A percentile compares a stretch with the other conserved stretches of the same genome.
Conservation (phyloP, 2,888 invertebrate genomes). For the Papilio elwesi region DNA sequence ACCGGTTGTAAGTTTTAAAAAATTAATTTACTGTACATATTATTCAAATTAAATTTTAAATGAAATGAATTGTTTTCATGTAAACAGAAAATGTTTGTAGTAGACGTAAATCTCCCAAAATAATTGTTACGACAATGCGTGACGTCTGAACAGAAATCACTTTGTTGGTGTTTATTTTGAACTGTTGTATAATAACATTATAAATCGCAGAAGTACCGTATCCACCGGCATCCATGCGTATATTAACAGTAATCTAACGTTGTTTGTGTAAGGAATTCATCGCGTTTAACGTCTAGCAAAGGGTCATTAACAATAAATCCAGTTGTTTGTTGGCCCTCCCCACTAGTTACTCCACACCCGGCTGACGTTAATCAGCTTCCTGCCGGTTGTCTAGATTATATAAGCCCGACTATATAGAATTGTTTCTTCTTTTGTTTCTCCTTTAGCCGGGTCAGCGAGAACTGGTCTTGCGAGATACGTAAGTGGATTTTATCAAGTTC, state of each 20-base stretch:
- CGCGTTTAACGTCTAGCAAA: conserved; percentile 68
- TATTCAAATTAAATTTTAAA: too few relatives aligned
- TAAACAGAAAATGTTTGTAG: too few relatives aligned
- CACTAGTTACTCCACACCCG: conserved; percentile 57
- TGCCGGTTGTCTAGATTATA: conserved; percentile 67
- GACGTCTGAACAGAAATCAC: conserved; percentile 46
- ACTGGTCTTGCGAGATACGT: conserved; percentile 45
- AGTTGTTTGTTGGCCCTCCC: conserved; percentile 66
- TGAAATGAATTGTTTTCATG: too few relatives aligned
- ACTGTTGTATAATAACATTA: conserved; percentile 46
- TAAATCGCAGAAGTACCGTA: conserved; percentile 30
- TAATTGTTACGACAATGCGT: too few relatives aligned
- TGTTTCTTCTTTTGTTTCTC: conserved; percentile 59
- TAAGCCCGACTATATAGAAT: conserved; percentile 60
- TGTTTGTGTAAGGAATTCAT: conserved; percentile 66
- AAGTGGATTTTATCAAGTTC: conserved; percentile 62
- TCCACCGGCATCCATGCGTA: conserved; percentile 22
- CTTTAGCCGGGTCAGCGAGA: conserved; percentile 58
- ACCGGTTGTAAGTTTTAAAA: too few relatives aligned
- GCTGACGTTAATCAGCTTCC: conserved; percentile 77
- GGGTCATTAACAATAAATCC: conserved; percentile 78
- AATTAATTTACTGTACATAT: too few relatives aligned
- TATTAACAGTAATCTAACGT: conserved; percentile 21
- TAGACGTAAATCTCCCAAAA: too few relatives aligned
- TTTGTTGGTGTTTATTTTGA: conserved; percentile 58